Evolutionary conservation across 2,797 vertebrate species (phyloP).

Genomic region (Catamblyrhynchus diadema): DNA sequence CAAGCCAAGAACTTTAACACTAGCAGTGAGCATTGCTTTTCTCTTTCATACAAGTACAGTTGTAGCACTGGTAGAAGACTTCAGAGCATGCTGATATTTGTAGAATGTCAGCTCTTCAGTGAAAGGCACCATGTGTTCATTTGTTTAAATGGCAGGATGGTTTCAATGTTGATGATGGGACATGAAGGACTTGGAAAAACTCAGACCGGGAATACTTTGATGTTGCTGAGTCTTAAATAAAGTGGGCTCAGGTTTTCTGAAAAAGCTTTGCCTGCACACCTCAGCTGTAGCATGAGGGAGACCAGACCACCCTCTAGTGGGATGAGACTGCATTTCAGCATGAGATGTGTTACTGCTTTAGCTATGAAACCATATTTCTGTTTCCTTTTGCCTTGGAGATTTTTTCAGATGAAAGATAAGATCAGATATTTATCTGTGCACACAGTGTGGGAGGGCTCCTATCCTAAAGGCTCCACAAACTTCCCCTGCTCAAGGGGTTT

Average conservation of each 20-base stretch:
- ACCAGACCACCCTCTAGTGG: constrained; percentile 74
- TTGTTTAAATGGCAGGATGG: neutral
- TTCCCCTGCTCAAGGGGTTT: constrained; percentile 9
- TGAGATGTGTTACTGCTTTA: neutral
- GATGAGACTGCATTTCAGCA: constrained; percentile 36
- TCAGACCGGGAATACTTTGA: neutral
- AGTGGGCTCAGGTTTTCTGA: neutral
- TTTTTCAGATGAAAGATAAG: neutral
- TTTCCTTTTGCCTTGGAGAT: constrained; percentile 17
- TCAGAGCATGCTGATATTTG: neutral
- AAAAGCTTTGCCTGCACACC: neutral
- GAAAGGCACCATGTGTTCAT: neutral
- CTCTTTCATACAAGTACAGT: neutral
- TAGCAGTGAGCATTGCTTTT: neutral
- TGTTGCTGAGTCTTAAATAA: neutral
- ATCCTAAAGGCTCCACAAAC: constrained; percentile 3
- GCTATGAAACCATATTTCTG: neutral
- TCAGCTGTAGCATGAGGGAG: constrained; percentile 32
- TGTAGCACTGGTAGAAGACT: neutral
- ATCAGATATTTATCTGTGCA: neutral
- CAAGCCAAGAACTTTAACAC: fast-evolving
- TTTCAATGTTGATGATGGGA: neutral
- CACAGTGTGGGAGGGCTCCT: constrained; percentile 10
- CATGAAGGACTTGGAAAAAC: constrained; percentile 5
- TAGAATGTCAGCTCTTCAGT: neutral